These are phyloP conservation scores for Tenebrio molitor DNA, from an alignment of 1,140 invertebrate genomes.

Conservation along the genomic window DNA sequence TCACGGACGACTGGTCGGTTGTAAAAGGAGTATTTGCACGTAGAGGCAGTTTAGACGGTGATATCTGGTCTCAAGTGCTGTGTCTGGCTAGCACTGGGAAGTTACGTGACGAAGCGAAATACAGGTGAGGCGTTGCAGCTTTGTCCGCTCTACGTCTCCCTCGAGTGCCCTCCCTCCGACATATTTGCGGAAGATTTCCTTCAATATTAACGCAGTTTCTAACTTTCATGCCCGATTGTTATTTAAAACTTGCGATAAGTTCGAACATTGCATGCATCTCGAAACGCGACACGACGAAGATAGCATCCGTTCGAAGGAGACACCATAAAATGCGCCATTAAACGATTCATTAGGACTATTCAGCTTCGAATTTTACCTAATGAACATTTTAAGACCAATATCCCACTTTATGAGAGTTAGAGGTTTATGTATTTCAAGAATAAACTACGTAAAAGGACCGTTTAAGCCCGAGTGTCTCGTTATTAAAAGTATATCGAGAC, in stretches of 20 bases:
- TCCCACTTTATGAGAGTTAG: conserved; percentile 27
- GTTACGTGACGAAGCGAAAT: conserved; percentile 32
- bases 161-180: conserved; percentile 4
- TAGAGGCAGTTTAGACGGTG: conserved; percentile 36
- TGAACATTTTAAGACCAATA: conserved; percentile 39
- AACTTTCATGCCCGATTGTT: conserved; percentile 29
- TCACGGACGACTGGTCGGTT: conserved; percentile 29
- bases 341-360: conserved; percentile 41
- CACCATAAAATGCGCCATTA: conserved; percentile 34
- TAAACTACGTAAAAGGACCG: conserved; percentile 13
- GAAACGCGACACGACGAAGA: background rate
- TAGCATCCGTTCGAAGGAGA: background rate
- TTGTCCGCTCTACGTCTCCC: conserved; percentile 22
- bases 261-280: background rate
- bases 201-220: conserved; percentile 23
- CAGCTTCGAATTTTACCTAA: conserved; percentile 25
- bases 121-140: conserved; percentile 26
- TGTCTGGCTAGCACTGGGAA: conserved; percentile 15
- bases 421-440: conserved; percentile 41
- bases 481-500: conserved; percentile 36
- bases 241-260: conserved; percentile 13
- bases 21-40: conserved; percentile 40
- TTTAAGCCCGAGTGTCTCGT: conserved; percentile 13
- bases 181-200: conserved; percentile 37
- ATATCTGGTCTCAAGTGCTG: conserved; percentile 29